These are phyloP conservation scores for Lepus americanus DNA, from an alignment of 2,113 vertebrate genomes.

Conservation along the genomic window DNA sequence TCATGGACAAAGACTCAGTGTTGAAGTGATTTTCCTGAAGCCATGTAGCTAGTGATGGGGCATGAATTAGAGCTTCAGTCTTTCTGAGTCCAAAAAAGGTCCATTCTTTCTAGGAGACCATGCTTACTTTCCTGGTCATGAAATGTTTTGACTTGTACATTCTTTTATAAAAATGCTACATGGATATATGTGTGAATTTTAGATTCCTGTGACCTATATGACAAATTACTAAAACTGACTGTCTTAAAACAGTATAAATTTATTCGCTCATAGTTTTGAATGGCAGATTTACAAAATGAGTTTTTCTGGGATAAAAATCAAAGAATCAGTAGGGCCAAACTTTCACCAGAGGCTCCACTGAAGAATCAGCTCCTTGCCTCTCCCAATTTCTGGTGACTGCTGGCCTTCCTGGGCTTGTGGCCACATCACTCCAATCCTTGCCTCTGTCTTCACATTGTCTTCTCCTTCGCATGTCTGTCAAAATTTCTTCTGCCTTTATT, in stretches of 20 bases:
- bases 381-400: not conserved
- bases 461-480: not conserved
- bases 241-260: not conserved
- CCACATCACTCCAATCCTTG: not conserved
- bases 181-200: not conserved
- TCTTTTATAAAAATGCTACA: not conserved
- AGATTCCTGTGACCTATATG: not conserved
- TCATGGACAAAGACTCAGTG: not conserved
- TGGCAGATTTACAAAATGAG: not conserved
- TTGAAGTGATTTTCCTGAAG: constrained; percentile 9
- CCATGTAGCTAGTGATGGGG: not conserved
- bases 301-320: not conserved
- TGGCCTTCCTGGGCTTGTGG: not conserved
- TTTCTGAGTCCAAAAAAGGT: not conserved
- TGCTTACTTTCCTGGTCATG: not conserved
- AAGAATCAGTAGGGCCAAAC: not conserved
- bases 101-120: not conserved
- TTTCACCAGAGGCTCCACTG: not conserved
- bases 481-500: not conserved
- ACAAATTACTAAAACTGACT: not conserved
- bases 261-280: not conserved
- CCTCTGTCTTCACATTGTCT: not conserved
- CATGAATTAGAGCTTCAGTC: not conserved
- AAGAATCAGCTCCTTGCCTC: not conserved
- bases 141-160: not conserved